These are phyloP conservation scores for Lasioglossum malachurum DNA, from an alignment of 2,888 invertebrate genomes.

Conservation along the genomic window DNA sequence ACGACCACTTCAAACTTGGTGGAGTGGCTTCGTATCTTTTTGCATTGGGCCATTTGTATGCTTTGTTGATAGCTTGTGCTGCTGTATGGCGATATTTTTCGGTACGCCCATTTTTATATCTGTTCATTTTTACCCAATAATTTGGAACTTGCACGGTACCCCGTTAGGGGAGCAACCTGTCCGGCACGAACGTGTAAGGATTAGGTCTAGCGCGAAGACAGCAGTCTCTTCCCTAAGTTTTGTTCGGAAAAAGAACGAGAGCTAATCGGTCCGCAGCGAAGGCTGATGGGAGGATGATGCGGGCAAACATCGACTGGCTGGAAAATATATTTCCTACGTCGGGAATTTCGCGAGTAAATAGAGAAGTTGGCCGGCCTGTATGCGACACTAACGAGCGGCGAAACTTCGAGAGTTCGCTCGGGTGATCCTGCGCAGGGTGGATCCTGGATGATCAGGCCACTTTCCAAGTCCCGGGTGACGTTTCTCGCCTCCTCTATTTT, in stretches of 20 bases:
- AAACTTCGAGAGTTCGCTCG: constrained; percentile 71
- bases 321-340: constrained; percentile 43
- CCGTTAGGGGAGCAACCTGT: no score
- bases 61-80: not conserved
- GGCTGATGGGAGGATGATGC: not conserved
- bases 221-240: not conserved
- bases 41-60: not conserved
- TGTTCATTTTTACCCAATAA: no score
- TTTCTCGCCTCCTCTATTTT: constrained; percentile 14
- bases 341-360: constrained; percentile 72
- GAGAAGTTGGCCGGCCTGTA: constrained; percentile 64
- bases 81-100: no score
- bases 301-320: constrained; percentile 36
- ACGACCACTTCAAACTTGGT: not conserved
- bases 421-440: constrained; percentile 58
- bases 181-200: not conserved
- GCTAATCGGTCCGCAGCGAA: not conserved
- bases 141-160: not conserved
- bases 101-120: no score
- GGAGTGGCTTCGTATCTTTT: not conserved
- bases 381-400: constrained; percentile 74
- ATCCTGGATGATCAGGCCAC: constrained; percentile 57
- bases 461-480: constrained; percentile 37
- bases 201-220: not conserved
- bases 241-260: not conserved